phyloP scores from a whole-genome alignment of 2,797 vertebrate species.

The Streptopelia turtur region DNA sequence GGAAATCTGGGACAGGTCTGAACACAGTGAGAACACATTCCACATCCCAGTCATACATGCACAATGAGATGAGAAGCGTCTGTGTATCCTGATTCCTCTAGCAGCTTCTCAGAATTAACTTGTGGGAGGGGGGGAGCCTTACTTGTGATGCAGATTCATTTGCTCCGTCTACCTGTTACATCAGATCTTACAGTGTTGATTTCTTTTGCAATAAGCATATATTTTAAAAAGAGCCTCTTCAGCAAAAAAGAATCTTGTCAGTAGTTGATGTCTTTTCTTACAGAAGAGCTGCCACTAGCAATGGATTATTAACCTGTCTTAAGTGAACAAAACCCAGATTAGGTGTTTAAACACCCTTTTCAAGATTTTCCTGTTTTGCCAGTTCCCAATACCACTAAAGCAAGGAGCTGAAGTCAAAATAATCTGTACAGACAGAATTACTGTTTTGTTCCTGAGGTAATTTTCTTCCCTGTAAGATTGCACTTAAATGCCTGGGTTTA shows the following conservation, averaged over 20 bases:
- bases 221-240: constrained; percentile 8
- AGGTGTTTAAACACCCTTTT: constrained; percentile 49
- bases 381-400: constrained; percentile 53
- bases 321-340: constrained; percentile 31
- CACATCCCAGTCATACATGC: background rate
- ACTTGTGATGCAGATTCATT: background rate
- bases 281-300: constrained; percentile 54
- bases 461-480: constrained; percentile 36
- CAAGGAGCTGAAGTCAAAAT: constrained; percentile 43
- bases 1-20: constrained; percentile 58
- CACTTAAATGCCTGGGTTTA: constrained; percentile 24
- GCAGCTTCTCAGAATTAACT: constrained; percentile 35
- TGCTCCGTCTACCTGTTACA: constrained; percentile 60
- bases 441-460: constrained; percentile 52
- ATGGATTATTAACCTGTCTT: constrained; percentile 52
- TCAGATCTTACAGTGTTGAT: background rate
- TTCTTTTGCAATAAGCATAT: background rate
- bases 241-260: constrained; percentile 13
- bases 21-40: constrained; percentile 39
- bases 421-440: constrained; percentile 21
- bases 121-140: background rate
- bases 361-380: constrained; percentile 59
- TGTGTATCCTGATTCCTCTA: background rate
- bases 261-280: background rate
- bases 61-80: background rate